These are phyloP conservation scores for Phymatocera aterrima DNA, from an alignment of 2,888 invertebrate genomes.

Conservation along the genomic window DNA sequence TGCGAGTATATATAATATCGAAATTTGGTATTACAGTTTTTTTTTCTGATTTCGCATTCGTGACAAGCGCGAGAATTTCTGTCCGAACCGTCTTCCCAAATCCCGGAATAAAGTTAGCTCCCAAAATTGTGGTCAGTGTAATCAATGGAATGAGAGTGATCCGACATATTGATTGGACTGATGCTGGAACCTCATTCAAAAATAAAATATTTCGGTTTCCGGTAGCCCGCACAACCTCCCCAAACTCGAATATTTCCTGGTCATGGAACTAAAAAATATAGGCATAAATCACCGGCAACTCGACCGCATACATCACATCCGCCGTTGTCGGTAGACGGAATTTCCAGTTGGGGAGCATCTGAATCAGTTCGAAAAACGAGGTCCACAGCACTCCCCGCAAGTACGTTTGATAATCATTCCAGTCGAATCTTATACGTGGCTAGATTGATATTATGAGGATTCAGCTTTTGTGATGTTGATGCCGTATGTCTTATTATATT, in stretches of 20 bases:
- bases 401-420: constrained; percentile 39
- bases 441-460: background rate
- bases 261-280: constrained; percentile 49
- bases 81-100: no score
- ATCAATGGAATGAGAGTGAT: no score
- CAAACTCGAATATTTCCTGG: constrained; percentile 48
- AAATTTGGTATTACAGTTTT: no score
- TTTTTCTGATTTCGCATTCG: no score
- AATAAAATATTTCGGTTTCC: background rate
- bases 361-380: constrained; percentile 53
- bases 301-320: constrained; percentile 51
- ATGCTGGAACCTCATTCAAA: background rate
- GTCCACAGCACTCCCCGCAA: constrained; percentile 52
- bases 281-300: constrained; percentile 53
- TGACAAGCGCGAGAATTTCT: no score
- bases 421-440: background rate
- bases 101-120: no score
- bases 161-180: background rate
- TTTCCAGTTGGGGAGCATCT: constrained; percentile 42
- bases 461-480: no score
- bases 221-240: background rate
- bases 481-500: no score
- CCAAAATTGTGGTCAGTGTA: no score
- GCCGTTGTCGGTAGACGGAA: constrained; percentile 48
- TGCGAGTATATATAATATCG: no score